Percentiles rank a stretch among this genome's conserved stretches.
These are phyloP conservation scores for Hiodon alosoides DNA, from an alignment of 2,113 vertebrate genomes.

Conservation along the genomic window DNA sequence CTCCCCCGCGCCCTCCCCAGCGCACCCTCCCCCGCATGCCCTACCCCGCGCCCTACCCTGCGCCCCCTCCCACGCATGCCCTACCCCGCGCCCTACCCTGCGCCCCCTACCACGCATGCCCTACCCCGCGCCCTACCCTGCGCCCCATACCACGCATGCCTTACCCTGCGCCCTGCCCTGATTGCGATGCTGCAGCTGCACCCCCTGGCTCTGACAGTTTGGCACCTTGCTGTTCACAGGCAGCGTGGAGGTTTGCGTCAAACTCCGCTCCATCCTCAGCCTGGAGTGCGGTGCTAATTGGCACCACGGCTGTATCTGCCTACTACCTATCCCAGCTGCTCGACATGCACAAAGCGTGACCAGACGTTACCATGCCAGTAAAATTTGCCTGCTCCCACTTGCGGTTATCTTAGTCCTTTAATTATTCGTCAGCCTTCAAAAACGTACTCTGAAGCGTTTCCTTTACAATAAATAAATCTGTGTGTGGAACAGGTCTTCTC, in stretches of 20 bases:
- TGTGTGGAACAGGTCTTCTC: too few species aligned
- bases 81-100: too few species aligned
- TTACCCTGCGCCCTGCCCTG: neutral
- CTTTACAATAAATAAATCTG: neutral
- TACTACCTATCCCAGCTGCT: conserved; percentile 45
- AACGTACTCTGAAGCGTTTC: neutral
- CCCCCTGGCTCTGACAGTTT: conserved; percentile 19
- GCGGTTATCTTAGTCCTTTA: conserved; percentile 26
- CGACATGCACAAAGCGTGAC: conserved; percentile 33
- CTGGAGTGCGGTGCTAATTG: conserved; percentile 51
- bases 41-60: too few species aligned
- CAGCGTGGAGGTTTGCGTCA: conserved; percentile 40
- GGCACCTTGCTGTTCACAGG: conserved; percentile 51
- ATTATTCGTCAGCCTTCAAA: conserved; percentile 22
- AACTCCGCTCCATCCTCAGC: conserved; percentile 42
- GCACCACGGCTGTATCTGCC: conserved; percentile 40
- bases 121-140: too few species aligned
- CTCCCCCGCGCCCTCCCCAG: too few species aligned
- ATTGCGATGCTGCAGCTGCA: neutral
- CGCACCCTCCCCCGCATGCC: too few species aligned
- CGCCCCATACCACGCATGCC: too few species aligned
- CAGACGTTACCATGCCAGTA: conserved; percentile 4
- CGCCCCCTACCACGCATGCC: too few species aligned
- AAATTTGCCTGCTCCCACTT: conserved; percentile 4
- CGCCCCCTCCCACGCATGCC: too few species aligned